Conservation (phyloP, 2,888 invertebrate genomes). For the Ectemnius continuus region DNA sequence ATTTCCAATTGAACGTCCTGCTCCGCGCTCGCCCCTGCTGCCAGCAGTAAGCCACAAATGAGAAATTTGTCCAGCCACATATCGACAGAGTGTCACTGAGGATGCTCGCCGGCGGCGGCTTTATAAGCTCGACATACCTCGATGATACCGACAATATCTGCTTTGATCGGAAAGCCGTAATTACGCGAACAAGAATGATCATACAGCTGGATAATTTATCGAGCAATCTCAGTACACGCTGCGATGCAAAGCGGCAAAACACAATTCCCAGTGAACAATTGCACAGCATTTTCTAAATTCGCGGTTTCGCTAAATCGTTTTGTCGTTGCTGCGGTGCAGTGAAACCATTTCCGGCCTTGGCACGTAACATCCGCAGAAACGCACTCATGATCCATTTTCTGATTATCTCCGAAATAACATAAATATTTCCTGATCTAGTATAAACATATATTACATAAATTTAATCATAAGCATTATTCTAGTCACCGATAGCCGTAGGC, state of each 20-base stretch:
- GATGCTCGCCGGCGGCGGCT: too few relatives aligned
- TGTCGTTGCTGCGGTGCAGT: slow-evolving; percentile 14
- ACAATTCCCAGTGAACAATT: slow-evolving; percentile 21
- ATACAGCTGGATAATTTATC: slow-evolving; percentile 22
- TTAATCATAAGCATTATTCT: too few relatives aligned
- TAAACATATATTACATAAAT: too few relatives aligned
- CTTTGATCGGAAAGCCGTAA: slow-evolving; percentile 21
- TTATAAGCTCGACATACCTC: too few relatives aligned
- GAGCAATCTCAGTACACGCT: slow-evolving; percentile 23
- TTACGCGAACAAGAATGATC: slow-evolving; percentile 34
- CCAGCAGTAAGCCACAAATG: slow-evolving; percentile 48
- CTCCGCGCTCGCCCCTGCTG: slow-evolving; percentile 39
- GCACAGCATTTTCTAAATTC: slow-evolving; percentile 47
- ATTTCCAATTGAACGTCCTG: slow-evolving; percentile 68
- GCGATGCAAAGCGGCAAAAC: slow-evolving; percentile 4
- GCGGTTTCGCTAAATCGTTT: slow-evolving; percentile 9
- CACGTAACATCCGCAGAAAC: too few relatives aligned
- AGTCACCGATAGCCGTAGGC: too few relatives aligned
- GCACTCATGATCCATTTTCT: too few relatives aligned
- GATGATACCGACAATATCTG: too few relatives aligned
- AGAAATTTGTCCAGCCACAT: slow-evolving; percentile 63
- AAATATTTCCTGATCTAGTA: too few relatives aligned
- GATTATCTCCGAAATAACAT: too few relatives aligned
- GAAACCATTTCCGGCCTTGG: slow-evolving; percentile 39
- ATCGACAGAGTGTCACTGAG: not conserved